phyloP scores from a whole-genome alignment of 2,113 vertebrate genomes.

The Furnarius figulus region DNA sequence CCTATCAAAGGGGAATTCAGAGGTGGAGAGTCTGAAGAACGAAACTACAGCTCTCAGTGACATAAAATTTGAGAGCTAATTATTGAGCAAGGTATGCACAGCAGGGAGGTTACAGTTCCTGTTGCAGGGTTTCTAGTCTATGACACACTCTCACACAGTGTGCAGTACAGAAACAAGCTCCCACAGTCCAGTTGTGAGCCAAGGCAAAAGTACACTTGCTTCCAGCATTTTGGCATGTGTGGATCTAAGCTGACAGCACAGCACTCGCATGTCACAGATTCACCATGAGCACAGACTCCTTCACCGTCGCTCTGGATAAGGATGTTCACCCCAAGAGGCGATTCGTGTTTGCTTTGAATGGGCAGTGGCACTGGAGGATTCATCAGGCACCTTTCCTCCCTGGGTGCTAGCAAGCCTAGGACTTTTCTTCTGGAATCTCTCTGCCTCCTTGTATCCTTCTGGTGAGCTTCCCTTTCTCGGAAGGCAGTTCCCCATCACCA shows the following conservation, averaged over 20 bases:
- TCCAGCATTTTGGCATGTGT: background rate
- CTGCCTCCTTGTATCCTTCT: background rate
- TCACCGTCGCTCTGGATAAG: background rate
- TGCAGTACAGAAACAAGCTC: background rate
- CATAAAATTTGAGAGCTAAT: background rate
- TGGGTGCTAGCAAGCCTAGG: background rate
- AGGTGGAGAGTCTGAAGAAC: background rate
- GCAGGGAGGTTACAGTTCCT: background rate
- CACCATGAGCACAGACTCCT: background rate
- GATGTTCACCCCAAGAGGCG: background rate
- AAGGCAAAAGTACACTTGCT: rapidly evolving
- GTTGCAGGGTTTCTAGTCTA: background rate
- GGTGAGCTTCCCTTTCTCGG: background rate
- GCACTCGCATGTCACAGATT: background rate
- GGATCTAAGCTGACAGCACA: background rate
- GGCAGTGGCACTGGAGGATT: no score
- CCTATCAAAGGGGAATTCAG: background rate
- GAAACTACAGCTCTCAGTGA: background rate
- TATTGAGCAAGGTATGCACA: background rate
- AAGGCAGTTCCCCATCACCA: background rate
- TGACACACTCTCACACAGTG: rapidly evolving
- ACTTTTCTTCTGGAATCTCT: background rate
- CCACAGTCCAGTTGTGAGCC: background rate
- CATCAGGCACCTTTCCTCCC: background rate
- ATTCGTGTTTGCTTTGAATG: background rate